Base-by-base conservation (phyloP, 23 tunicate genomes). In the Clavelina lepadiformis region DNA sequence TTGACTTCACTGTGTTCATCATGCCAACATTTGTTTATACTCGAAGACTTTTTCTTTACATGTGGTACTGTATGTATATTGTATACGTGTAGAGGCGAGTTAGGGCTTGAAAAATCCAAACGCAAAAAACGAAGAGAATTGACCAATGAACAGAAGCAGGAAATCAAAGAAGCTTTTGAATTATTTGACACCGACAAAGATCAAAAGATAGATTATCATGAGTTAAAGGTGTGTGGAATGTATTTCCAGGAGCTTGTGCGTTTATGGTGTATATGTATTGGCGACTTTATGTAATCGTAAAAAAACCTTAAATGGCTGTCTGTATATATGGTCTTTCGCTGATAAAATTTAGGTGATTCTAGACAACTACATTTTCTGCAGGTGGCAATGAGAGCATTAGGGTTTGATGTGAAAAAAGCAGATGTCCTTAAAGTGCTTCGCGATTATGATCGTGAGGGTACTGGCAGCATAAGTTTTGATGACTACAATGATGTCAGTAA, bases 151-250 rank as follows among this genome's bases (percentile, higher is more conserved):
- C 93, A 93, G 46, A 93, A 83, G 53, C 82, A 85, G 50, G 98
- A 93, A 79, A 93, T 93, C n/a, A 85, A 93, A 61, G 98, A 93
- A 73, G 95, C 98, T 35, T 93, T 93, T 73, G 98, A 93, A 65
- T 61, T 93, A 60, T 93, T 93, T 74, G 98, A 93, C 55, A 74
- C 98, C 0, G 98, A 93, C 52, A 83, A 93, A 33, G 98, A 93
- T 45, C 59, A 85, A 38, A 53, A 51, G 31, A 85, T 93, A 32
- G 89, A 93, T 75, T 85, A 85, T 51, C 93, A 93, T 69, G 98
- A 93, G 54, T 51, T 93, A 35, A 93, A 93, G 63, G 98, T 82
- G n/a, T n/a, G n/a, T n/a, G n/a, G n/a, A n/a, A n/a, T n/a, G n/a
- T n/a, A n/a, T n/a, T n/a, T n/a, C 11, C 19, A 15, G 50, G 18